Percentiles rank a stretch among this genome's conserved stretches.
phyloP scores from a whole-genome alignment of 2,113 vertebrate species.

The Cygnus atratus region DNA sequence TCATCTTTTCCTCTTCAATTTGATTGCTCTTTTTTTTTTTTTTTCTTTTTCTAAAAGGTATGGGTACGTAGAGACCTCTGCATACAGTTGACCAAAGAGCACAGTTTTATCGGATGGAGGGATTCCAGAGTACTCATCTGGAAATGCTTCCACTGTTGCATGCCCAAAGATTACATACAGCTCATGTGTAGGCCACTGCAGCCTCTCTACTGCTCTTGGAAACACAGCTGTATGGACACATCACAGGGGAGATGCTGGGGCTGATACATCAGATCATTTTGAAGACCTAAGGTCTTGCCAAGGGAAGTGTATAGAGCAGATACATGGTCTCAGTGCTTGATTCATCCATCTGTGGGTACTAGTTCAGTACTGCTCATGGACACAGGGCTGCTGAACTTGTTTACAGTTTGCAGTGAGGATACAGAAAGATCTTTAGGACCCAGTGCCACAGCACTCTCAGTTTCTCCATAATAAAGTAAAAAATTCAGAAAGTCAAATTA shows the following conservation, averaged over 20 bases:
- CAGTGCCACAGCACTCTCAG: background rate
- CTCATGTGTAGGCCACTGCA: background rate
- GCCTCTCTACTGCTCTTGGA: rapidly evolving
- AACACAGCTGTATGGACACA: background rate
- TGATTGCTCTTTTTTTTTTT: background rate
- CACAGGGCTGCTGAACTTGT: background rate
- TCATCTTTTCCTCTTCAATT: background rate
- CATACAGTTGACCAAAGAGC: background rate
- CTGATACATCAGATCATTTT: background rate
- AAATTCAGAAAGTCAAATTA: background rate
- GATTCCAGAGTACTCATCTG: background rate
- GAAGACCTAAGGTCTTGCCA: background rate
- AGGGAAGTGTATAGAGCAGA: background rate
- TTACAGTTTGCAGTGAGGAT: background rate
- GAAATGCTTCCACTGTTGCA: background rate
- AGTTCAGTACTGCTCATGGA: rapidly evolving
- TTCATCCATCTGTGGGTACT: too few relatives aligned
- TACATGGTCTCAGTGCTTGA: background rate
- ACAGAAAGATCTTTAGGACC: background rate
- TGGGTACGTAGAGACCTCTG: background rate
- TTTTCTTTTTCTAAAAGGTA: background rate
- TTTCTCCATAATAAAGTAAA: background rate
- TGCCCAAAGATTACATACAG: rapidly evolving
- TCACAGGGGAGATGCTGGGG: background rate
- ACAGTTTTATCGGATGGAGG: background rate